Evolutionary conservation across 2,888 invertebrate species (phyloP), one percentile per base, ranked within the genome.

Genomic region (Conomelus anceps): DNA sequence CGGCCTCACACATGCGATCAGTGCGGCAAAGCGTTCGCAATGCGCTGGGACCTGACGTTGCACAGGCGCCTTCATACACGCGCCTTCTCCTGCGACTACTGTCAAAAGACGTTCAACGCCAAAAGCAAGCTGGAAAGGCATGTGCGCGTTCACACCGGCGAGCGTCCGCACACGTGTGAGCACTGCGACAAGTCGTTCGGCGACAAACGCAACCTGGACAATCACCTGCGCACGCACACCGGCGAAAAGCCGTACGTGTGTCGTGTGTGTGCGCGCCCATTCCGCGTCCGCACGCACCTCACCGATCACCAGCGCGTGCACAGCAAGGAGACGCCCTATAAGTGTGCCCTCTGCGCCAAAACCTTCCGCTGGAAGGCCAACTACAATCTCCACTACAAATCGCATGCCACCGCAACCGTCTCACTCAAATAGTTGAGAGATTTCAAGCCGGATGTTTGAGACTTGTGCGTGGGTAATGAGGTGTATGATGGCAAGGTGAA

Each of bases 51-150:
- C 90, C 91, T 93, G 86, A 93, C 93, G 7, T 91, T 92, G 7
- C 93, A 94, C 90, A 92, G 92, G 90, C 93, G 93, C 89, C 92
- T 93, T 23, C 93, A 94, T 90, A 92, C 92, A 0, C 92, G 92
- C 85, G 90, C 92, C 4, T 93, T 92, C 90, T 92, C 92, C 23
- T 94, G 93, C 90, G 91, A 92, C 88, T 92, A 92, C 86, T 94
- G 93, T 91, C 91, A 91, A 29, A 94, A 93, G 90, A 92, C 93
- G 17, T 94, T 93, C 91, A 91, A 92, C 11, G 93, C 92, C 7
- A 93, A 93, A 20, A 93, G 93, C 89, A 93, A 94, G 91, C 91
- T 93, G 34, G 92, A 93, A 89, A 91, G 94, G 23, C 94, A 94
- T 89, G 89, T 92, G 6, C 91, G 93, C 22, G 93, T 92, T 0